Evolutionary conservation across 2,113 vertebrate genomes (phyloP), one percentile per base, ranked within the genome.

Genomic region (Tenebrosternarchus preto): DNA sequence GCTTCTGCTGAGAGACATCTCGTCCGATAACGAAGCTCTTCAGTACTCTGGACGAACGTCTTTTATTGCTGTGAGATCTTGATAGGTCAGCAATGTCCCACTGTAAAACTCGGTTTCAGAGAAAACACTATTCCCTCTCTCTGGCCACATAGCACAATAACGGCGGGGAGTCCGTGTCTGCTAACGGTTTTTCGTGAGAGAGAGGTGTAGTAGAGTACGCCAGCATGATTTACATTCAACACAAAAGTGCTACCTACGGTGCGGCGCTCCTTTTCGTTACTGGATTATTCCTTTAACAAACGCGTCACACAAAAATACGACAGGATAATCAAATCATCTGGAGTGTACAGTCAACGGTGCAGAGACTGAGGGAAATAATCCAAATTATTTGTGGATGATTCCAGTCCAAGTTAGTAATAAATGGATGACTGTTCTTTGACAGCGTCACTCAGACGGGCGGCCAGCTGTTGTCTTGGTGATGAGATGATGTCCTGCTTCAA

Each of bases 1-100:
- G 73, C 60, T 82, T 15, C 83, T 59, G 66, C 80, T 85, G 20
- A 85, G 73, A 67, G 80, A 77, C 84, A 82, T 81, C 12, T 36
- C 9, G 39, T 9, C 8, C 39, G 39, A 46, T 9, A 46, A 46
- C 39, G 4, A 1, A 46, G 4, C 57, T 60, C 57, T 33, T 67
- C 29, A 36, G 17, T n/a, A 27, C 27, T 64, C 61, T 16, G 19
- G 64, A 68, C 64, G 31, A n/a, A 9, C 43, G 43, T 50, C 15
- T 12, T 50, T 50, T 50, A 50, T 50, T 1, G 43, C 43, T 15
- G 43, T 11, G 43, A 16, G 27, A 36, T 67, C 27, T 31, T 33
- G 64, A 33, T 4, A 29, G 64, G 61, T 25, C 43, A 50, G 61
- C 61, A 27, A 5, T 29, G 22, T 24, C 5, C 24, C 64, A 15